Evolutionary conservation across 1,140 invertebrate genomes (phyloP), one percentile per base, ranked within the genome.

Genomic region (Aphelinus atriplicis): DNA sequence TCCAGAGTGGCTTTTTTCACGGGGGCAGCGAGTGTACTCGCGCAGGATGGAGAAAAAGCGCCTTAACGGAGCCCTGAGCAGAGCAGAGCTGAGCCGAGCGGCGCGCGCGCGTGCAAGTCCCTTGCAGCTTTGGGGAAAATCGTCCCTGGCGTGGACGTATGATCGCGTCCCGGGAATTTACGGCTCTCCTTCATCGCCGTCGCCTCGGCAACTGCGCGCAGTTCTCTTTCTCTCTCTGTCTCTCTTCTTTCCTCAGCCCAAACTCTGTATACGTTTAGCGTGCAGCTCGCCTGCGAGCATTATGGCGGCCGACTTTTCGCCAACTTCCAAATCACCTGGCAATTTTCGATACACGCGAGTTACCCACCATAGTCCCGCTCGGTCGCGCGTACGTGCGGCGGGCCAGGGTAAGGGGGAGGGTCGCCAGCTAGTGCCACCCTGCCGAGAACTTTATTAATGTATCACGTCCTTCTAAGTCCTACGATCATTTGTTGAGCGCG

Each of bases 141-240:
- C 78, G 79, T 81, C 75, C 71, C 77, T 79, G 80, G 76, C 77
- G 73, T 79, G 78, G 78, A 81, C 78, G 75, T 79, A 80, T 78
- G 79, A 81, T 80, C 78, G 78, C 78, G 72, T 68, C 77, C 68
- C 77, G 73, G 63, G 80, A 81, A 81, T 80, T 80, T 81, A 81
- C 73, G 81, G 80, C 78, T 79, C 77, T 78, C 73, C 72, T 78
- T 80, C 73, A 74, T 78, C 73, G 70, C 63, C 77, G 77, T 78
- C 73, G 71, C 75, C 73, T 79, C 47, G 72, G 26, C 26, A 26
- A 26, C 26, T 26, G 26, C 26, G 26, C 26, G 26, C 26, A 26
- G 26, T 26, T 26, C 26, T 26, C 26, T 26, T 26, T 26, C 26
- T 26, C 26, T 26, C 26, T 26, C 26, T 26, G 26, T 26, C 0